Percentiles rank a stretch among this genome's conserved stretches.
These are phyloP conservation scores for Mellilla xanthometata DNA, from an alignment of 2,888 invertebrate species.

Conservation along the genomic window DNA sequence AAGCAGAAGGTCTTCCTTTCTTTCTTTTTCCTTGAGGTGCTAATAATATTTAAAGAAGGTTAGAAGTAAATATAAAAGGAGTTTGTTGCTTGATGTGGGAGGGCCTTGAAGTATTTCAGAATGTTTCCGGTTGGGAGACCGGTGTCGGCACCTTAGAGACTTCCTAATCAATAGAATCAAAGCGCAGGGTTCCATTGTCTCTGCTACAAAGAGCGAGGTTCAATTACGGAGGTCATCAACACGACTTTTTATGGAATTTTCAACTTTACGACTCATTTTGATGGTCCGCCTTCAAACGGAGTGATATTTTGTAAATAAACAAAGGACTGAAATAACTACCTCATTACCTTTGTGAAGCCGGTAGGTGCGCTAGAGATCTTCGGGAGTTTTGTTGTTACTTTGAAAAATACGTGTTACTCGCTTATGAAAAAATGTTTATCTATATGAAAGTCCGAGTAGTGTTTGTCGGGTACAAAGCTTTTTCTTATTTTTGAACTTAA, in stretches of 20 bases:
- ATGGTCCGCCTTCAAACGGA: constrained; percentile 82
- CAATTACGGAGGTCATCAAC: constrained; percentile 81
- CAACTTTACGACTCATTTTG: constrained; percentile 80
- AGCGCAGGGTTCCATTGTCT: constrained; percentile 72
- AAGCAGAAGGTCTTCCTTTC: too few species aligned
- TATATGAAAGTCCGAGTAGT: constrained; percentile 2
- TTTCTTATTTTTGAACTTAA: neutral
- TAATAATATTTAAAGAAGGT: too few species aligned
- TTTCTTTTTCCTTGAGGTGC: too few species aligned
- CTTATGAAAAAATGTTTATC: constrained; percentile 32
- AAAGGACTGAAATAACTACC: constrained; percentile 80
- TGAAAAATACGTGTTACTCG: constrained; percentile 48
- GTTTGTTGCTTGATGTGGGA: too few species aligned
- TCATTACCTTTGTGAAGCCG: constrained; percentile 80
- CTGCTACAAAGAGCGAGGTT: constrained; percentile 73
- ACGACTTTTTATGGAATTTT: constrained; percentile 82
- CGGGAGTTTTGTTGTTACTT: constrained; percentile 58
- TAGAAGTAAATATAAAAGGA: too few species aligned
- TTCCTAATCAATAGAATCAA: constrained; percentile 63
- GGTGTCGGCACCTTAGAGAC: constrained; percentile 34
- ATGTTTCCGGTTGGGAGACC: constrained; percentile 17
- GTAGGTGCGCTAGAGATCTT: constrained; percentile 58
- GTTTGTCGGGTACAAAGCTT: constrained; percentile 1
- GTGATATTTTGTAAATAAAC: constrained; percentile 83
- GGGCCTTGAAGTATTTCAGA: neutral